Base-by-base conservation (phyloP, 2,797 vertebrate genomes). In the Zenarchopterus dispar region DNA sequence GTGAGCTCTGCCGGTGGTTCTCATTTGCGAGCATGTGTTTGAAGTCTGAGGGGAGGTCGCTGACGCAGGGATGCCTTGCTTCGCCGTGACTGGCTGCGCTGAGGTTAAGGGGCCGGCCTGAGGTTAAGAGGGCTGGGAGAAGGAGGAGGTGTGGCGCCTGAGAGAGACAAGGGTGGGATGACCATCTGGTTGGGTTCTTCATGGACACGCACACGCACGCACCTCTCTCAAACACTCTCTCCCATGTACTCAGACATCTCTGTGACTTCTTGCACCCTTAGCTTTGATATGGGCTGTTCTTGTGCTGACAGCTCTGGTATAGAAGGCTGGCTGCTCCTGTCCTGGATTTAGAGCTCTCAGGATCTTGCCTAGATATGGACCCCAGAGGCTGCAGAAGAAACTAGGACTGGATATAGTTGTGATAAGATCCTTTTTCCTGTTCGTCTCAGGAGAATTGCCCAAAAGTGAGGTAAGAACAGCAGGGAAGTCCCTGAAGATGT, bases 151-250 rank as follows among this genome's bases (percentile, higher is more conserved):
- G 67, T 57, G 79, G 77, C 75, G 83, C 80, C 81, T 67, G 80
- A 77, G 80, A 68, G 78, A 88, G 62, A 67, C 60, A 59, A 66
- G 89, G 81, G 85, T 73, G 83, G 87, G 82, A 84, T 87, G 89
- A 87, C 88, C 92, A 93, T 94, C 93, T 93, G 92, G 90, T 86
- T 78, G 86, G 79, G 78, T 82, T 89, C 78, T 89, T 76, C 79
- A 68, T 81, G 71, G 66, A 73, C 74, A 80, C 50, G 54, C 81
- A 72, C 78, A 70, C 49, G 57, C 82, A 82, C 70, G 85, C 82
- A 80, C 82, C 67, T 81, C 80, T 80, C 82, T 84, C 80, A 68
- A 44, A 77, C 81, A 79, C 81, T 80, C 67, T 75, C 70, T 70
- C 73, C 57, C 75, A 75, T 76, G n/a, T 85, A 57, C 66, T 67